These are phyloP conservation scores for Reinhardtius hippoglossoides DNA, from an alignment of 2,113 vertebrate species.

Conservation along the genomic window DNA sequence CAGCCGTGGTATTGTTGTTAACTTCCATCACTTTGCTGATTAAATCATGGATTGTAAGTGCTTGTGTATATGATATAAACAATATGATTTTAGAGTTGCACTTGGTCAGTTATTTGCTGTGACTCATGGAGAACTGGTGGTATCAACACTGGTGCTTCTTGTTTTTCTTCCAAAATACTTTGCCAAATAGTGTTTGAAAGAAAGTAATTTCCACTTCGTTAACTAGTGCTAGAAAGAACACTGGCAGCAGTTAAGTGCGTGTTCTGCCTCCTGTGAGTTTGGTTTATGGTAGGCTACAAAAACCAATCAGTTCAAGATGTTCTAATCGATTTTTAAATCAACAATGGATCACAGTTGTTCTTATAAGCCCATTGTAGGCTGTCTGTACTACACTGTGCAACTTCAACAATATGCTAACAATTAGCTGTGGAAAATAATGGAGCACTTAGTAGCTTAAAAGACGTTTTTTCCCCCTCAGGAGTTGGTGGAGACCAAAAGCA, in stretches of 20 bases:
- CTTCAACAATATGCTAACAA: not conserved
- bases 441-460: not conserved
- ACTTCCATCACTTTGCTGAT: slow-evolving; percentile 45
- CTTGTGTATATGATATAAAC: not conserved
- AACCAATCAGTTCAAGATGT: not conserved
- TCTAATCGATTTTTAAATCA: not conserved
- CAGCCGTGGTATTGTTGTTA: slow-evolving; percentile 46
- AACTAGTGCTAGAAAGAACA: not conserved
- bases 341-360: not conserved
- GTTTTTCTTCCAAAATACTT: too few relatives aligned
- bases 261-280: not conserved
- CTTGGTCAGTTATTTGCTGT: not conserved
- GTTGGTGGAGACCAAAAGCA: not conserved
- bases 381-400: not conserved
- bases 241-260: not conserved
- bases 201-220: not conserved
- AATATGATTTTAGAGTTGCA: not conserved
- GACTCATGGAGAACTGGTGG: not conserved
- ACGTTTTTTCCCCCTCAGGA: not conserved
- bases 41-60: slow-evolving; percentile 21
- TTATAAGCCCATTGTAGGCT: not conserved
- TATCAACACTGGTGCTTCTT: not conserved
- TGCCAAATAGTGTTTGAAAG: too few relatives aligned
- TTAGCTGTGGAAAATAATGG: not conserved
- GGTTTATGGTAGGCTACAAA: not conserved